Base-by-base conservation (phyloP, 35 echinoderm and acorn worm species). In the Apostichopus parvimensis region DNA sequence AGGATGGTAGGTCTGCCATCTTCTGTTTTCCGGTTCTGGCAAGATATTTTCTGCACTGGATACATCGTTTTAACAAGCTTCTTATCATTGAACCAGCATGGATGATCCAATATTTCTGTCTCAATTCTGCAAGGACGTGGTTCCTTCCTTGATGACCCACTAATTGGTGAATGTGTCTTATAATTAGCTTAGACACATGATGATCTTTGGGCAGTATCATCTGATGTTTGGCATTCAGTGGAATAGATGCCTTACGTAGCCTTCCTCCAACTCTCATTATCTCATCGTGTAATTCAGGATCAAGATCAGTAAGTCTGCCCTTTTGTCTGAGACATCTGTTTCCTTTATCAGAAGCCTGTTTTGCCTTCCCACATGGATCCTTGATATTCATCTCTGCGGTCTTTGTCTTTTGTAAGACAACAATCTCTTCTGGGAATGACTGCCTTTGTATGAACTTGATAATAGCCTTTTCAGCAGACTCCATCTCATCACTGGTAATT, bases 201-300 rank as follows among this genome's bases (percentile, higher is more conserved):
- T 77, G 70, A 13, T 80, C 9, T 8, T 91, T 96, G 53, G 59
- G 92, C 13, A 96, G 54, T 9, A 96, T 90, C 8, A 96, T 53
- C 62, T 87, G 95, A 20, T 92, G 86, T 83, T 94, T 92, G 4
- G 90, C 82, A 58, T 88, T 86, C 28, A 71, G 53, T 34, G 90
- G 20, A 28, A 96, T 92, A 15, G 4, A 9, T 77, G 80, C 92
- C 60, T 93, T 77, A 12, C 87, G 20, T 0, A 92, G 26, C 77
- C 92, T 90, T 71, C 95, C 95, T 28, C 88, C 92, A 56, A 96
- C 95, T 77, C 80, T 56, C 25, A 96, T 1, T 14, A 88, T 70
- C 68, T 87, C 95, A 71, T 96, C 76, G 73, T 87, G 20, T 9
- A 87, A 5, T 26, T 87, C 24, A 79, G 93, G 90, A 59, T 87